Conservation (phyloP, 1,140 invertebrate species). For the Contarinia nasturtii region DNA sequence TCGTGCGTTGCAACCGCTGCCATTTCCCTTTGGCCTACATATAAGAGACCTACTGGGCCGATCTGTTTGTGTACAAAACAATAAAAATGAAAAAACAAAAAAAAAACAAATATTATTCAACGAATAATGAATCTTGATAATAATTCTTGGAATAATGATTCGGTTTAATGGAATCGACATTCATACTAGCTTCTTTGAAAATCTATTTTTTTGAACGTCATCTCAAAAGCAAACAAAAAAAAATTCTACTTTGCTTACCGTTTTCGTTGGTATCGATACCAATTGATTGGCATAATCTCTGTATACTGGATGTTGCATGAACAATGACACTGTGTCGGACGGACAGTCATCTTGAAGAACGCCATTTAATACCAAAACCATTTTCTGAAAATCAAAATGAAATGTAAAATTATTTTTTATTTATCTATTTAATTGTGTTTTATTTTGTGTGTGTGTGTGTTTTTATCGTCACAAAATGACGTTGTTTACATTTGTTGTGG, state of each 20-base stretch:
- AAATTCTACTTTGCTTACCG: too few species aligned
- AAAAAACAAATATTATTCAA: background rate
- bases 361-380: constrained; percentile 76
- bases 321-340: constrained; percentile 54
- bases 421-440: too few species aligned
- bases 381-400: constrained; percentile 24
- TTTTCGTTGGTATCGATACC: constrained; percentile 39
- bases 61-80: constrained; percentile 28
- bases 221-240: too few species aligned
- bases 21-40: constrained; percentile 77
- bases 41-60: constrained; percentile 66
- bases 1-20: constrained; percentile 78
- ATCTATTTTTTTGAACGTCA: too few species aligned
- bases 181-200: too few species aligned
- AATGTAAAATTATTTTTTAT: background rate
- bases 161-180: too few species aligned
- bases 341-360: constrained; percentile 70
- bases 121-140: too few species aligned
- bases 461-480: too few species aligned
- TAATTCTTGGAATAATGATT: too few species aligned
- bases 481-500: too few species aligned
- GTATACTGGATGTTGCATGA: constrained; percentile 62
- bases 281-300: constrained; percentile 65
- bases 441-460: too few species aligned
- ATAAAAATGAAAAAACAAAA: background rate